Evolutionary conservation across 2,888 invertebrate species (phyloP).

Genomic region (Lasioglossum malachurum): DNA sequence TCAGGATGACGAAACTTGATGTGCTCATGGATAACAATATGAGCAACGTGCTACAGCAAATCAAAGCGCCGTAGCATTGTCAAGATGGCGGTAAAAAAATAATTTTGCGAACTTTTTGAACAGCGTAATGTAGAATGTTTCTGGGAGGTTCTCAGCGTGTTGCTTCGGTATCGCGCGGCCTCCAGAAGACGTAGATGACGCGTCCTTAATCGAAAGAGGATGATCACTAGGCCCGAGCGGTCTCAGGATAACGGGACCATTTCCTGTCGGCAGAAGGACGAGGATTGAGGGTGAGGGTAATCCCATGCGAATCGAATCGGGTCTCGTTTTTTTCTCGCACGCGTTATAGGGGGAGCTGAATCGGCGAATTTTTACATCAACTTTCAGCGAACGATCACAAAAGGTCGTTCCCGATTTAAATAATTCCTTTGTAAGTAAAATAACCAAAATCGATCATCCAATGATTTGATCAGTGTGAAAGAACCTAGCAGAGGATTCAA

Average conservation of each 20-base stretch:
- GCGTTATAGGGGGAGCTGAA: too few relatives aligned
- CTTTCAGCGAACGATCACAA: background rate
- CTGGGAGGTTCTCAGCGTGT: background rate
- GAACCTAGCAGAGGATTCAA: background rate
- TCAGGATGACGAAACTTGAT: too few relatives aligned
- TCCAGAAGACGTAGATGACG: constrained; percentile 44
- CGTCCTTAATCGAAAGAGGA: constrained; percentile 66
- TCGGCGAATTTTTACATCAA: background rate
- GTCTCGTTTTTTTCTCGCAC: background rate
- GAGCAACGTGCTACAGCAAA: background rate
- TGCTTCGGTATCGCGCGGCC: background rate
- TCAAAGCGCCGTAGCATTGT: background rate
- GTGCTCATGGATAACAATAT: background rate
- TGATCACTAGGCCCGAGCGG: constrained; percentile 46
- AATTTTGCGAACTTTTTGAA: background rate
- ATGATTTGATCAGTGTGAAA: background rate
- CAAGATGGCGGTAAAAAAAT: too few relatives aligned
- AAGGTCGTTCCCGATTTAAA: too few relatives aligned
- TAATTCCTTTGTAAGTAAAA: background rate
- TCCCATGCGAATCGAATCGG: background rate
- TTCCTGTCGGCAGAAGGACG: constrained; percentile 37
- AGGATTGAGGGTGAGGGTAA: constrained; percentile 15
- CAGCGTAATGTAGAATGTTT: background rate
- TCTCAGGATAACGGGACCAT: constrained; percentile 63
- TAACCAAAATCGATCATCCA: background rate